Evolutionary conservation across 2,113 vertebrate genomes (phyloP), one percentile per base, ranked within the genome.

Genomic region (Eidolon helvum): DNA sequence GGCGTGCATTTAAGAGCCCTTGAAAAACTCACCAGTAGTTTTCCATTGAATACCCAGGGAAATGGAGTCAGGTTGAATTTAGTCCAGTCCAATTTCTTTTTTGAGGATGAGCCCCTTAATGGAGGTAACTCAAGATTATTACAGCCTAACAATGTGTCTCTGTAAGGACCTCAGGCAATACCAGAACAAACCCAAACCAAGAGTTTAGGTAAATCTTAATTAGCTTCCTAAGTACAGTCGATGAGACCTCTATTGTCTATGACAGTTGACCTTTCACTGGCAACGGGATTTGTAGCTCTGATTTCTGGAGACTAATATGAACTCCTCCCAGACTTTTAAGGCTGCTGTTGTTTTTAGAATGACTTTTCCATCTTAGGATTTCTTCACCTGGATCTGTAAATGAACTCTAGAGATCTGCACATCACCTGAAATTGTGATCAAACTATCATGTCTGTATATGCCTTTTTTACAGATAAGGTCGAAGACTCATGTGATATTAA

Each of bases 31-130:
- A 55, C 7, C 28, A 66, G 24, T 57, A 69, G 28, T 91, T 91
- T 95, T 78, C 40, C 26, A 45, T 16, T 87, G 53, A 75, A 75
- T 71, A 45, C 33, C 26, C 78, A 89, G 38, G 30, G 19, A 50
- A 89, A 35, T 85, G 45, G 72, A 92, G 30, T 92, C 38, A 48
- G 35, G 16, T 55, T 93, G 48, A 94, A 78, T 90, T 90, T 72
- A 59, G 10, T 71, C 65, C 19, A 50, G 7, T 65, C 19, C 68
- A 78, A 2, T 94, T 90, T 78, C 53, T 84, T 90, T 89, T 95
- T 90, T 85, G 53, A 85, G 43, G 21, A 45, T 65, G 85, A 75
- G 28, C 45, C 53, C 33, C 15, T 12, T 66, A 24, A 38, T 28
- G 4, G 6, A 69, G 33, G 45, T 61, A 84, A 93, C 5, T 69